phyloP scores from a whole-genome alignment of 2,113 vertebrate species.

The Eira barbara region DNA sequence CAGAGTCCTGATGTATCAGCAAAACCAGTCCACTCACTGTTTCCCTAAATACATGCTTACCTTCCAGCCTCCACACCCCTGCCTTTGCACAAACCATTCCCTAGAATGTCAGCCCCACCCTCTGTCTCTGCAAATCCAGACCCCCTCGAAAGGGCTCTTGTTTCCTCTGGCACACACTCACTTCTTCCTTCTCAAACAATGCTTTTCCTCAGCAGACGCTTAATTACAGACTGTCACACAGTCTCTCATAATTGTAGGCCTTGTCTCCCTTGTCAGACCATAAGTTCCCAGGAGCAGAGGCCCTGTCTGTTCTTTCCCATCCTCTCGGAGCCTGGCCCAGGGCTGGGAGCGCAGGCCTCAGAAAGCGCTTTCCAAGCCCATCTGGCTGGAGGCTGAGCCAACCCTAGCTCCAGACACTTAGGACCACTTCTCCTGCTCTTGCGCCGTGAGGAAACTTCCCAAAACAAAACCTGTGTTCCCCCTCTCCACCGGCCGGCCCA shows the following conservation, averaged over 20 bases:
- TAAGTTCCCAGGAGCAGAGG: slow-evolving; percentile 46
- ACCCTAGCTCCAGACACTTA: background rate
- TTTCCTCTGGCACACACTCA: slow-evolving; percentile 53
- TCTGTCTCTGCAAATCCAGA: slow-evolving; percentile 27
- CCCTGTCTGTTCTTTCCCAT: slow-evolving; percentile 34
- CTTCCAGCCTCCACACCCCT: background rate
- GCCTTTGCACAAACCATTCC: background rate
- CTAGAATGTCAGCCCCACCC: slow-evolving; percentile 13
- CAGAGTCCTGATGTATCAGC: background rate
- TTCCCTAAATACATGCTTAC: background rate
- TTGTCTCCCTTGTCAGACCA: slow-evolving; percentile 59
- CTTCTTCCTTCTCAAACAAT: slow-evolving; percentile 70
- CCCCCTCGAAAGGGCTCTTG: slow-evolving; percentile 51
- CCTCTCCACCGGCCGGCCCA: background rate
- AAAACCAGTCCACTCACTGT: background rate
- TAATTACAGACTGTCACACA: slow-evolving; percentile 74
- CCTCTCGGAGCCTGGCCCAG: background rate
- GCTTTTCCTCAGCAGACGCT: slow-evolving; percentile 64
- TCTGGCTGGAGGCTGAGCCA: background rate
- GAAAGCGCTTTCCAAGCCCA: background rate
- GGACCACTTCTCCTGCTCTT: background rate
- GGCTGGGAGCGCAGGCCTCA: background rate
- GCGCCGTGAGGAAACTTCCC: background rate
- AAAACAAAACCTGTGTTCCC: background rate
- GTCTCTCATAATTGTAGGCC: slow-evolving; percentile 72